Conservation (phyloP, 2,113 vertebrate genomes). For the Hippocampus abdominalis region DNA sequence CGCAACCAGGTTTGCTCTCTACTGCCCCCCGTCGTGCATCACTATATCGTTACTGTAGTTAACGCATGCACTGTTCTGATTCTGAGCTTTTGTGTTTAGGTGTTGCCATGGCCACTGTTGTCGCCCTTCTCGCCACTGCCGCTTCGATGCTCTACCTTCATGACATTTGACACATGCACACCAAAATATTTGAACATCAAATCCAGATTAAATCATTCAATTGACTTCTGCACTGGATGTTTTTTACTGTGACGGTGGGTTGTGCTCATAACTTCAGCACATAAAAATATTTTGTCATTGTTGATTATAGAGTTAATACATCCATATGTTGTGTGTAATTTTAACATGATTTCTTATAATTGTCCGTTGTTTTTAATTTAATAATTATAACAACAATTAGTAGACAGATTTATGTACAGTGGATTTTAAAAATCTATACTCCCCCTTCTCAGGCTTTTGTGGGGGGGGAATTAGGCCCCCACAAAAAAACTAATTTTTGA, state of each 20-base stretch:
- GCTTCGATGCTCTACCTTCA: slow-evolving; percentile 67
- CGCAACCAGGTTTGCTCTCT: neutral
- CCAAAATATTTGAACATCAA: slow-evolving; percentile 12
- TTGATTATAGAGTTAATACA: neutral
- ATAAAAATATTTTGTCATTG: too few species aligned
- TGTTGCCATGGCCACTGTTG: slow-evolving; percentile 57
- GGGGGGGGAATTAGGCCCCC: too few species aligned
- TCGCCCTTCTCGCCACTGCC: slow-evolving; percentile 64
- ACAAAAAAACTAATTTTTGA: too few species aligned
- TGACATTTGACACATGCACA: slow-evolving; percentile 31
- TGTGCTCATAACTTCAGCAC: too few species aligned
- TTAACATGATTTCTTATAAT: neutral
- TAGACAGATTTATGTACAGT: too few species aligned
- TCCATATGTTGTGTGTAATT: neutral
- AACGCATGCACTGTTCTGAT: neutral
- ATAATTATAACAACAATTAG: too few species aligned
- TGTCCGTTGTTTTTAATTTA: too few species aligned
- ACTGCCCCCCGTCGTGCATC: neutral
- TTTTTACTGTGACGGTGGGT: neutral
- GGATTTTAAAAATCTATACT: too few species aligned
- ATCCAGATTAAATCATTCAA: neutral
- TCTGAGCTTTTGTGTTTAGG: slow-evolving; percentile 48
- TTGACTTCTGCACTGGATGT: neutral
- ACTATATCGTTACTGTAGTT: neutral
- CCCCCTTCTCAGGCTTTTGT: too few species aligned